Percentiles rank a stretch among this genome's conserved stretches.
Evolutionary conservation across 1,140 invertebrate genomes (phyloP).

Genomic region (Neodiprion pinetum): DNA sequence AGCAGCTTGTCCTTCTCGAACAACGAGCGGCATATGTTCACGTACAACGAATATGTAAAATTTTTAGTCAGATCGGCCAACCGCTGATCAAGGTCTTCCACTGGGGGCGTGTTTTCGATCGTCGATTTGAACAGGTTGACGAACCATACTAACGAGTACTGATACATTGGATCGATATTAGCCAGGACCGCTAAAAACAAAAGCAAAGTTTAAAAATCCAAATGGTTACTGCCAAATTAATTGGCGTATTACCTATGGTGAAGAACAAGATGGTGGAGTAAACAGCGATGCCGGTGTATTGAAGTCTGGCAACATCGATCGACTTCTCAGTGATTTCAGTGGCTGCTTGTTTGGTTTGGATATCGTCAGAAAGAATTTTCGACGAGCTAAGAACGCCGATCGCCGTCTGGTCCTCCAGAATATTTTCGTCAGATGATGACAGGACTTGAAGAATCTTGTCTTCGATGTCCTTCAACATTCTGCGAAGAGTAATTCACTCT

Average conservation of each 20-base stretch:
- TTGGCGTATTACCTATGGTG: conserved; percentile 72
- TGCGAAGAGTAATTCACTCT: conserved; percentile 45
- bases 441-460: conserved; percentile 86
- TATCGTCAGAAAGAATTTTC: conserved; percentile 82
- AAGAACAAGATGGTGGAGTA: conserved; percentile 89
- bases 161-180: conserved; percentile 97
- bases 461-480: conserved; percentile 87
- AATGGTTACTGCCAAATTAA: background rate
- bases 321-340: conserved; percentile 82
- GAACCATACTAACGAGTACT: conserved; percentile 95
- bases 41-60: conserved; percentile 91
- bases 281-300: conserved; percentile 83
- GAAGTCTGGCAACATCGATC: conserved; percentile 76
- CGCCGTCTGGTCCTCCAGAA: conserved; percentile 90
- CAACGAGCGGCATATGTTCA: conserved; percentile 91
- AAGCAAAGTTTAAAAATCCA: conserved; percentile 19
- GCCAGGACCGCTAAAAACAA: conserved; percentile 76
- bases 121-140: conserved; percentile 86
- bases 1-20: conserved; percentile 96
- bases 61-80: conserved; percentile 77
- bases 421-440: conserved; percentile 85
- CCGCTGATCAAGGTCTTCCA: conserved; percentile 78
- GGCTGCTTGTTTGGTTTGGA: conserved; percentile 83
- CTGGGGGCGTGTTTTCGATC: conserved; percentile 91
- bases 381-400: conserved; percentile 88